Base-by-base conservation (phyloP, 2,888 invertebrate species). In the Drosophila kokeensis region DNA sequence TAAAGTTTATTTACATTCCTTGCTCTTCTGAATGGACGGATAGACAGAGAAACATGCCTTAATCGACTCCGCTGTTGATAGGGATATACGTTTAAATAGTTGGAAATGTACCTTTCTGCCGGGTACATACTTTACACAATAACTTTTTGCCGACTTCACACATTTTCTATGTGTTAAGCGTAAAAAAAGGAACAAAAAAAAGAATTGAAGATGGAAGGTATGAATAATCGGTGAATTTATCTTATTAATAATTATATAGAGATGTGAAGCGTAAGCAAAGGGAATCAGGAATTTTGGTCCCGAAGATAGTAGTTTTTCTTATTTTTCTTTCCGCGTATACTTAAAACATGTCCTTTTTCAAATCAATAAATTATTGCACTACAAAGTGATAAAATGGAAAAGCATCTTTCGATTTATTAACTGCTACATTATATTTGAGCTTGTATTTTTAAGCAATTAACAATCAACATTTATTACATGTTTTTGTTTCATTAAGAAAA, bases 381-480 rank as follows among this genome's bases (percentile, higher is more conserved):
- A 7, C 24, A 36, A 36, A 27, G 6, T 36, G 18, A 54, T 24
- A 54, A 54, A 53, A 53, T 53, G 34, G 53, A 53, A 54, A 54
- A 24, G 27, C 36, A 10, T n/a, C 21, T 15, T 54, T 54, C 24
- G 34, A 36, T 54, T 54, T 36, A 54, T 42, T 24, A 42, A 58
- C 30, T 15, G 29, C 42, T 42, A 58, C 6, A 30, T 52, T 55
- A 64, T 58, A 69, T 58, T 58, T 58, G 55, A 48, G 55, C 18
- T 49, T 57, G 49, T 50, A 52, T 34, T 65, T 72, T 82, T 30
- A 50, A 64, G 72, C 79, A 82, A 82, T 80, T 79, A 79, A 79
- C 79, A 75, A 60, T 68, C 73, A 82, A 82, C 73, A 66, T 54
- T 68, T 54, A 13, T 55, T 66, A 66, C 42, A 53, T 58, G 27